phyloP scores from a whole-genome alignment of 2,113 vertebrate genomes.

The Acinonyx jubatus region DNA sequence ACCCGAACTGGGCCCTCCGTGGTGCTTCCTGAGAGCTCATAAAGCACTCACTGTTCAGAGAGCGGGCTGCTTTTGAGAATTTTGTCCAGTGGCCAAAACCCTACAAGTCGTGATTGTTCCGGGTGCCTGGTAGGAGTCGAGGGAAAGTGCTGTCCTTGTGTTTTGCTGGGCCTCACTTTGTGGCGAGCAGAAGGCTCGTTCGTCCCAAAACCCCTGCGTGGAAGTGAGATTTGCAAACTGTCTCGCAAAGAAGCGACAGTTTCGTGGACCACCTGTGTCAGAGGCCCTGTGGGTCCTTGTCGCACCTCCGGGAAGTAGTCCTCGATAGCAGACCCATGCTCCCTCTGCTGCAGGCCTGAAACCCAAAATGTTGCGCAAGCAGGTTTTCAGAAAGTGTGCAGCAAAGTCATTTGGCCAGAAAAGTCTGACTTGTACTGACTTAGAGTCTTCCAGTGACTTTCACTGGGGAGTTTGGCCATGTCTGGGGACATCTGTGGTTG shows the following conservation, averaged over 20 bases:
- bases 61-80: background rate
- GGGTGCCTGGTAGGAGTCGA: background rate
- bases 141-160: background rate
- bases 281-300: fast-evolving
- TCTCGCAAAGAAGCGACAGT: too few species aligned
- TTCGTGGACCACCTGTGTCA: background rate
- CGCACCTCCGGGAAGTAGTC: fast-evolving
- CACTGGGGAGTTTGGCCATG: background rate
- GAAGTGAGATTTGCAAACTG: background rate
- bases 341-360: background rate
- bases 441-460: background rate
- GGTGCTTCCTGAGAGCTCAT: background rate
- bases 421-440: background rate
- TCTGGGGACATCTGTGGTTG: background rate
- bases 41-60: background rate
- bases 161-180: background rate
- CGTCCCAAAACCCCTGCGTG: fast-evolving
- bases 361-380: background rate
- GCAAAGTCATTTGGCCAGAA: background rate
- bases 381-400: background rate
- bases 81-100: background rate
- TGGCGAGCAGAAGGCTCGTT: background rate
- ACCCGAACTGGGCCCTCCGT: fast-evolving
- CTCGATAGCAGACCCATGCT: fast-evolving
- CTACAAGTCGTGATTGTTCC: background rate